Evolutionary conservation across 64 coral and sea anemone species (phyloP), one percentile per base, ranked within the genome.

Genomic region (Orbicella faveolata): DNA sequence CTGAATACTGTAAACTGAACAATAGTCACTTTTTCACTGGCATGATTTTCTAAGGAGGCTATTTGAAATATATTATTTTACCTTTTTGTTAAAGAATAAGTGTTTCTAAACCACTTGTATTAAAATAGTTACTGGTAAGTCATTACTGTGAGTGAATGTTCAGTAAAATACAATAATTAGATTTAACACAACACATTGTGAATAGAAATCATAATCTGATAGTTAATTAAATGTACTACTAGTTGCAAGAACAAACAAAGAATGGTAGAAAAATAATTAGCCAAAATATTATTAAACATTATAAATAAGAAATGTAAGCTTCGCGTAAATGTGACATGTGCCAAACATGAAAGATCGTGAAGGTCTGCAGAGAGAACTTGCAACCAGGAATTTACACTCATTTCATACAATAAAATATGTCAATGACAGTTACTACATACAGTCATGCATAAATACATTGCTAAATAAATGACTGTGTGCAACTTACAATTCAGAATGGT

Each of bases 221-320:
- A 59, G 55, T 57, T 10, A 4, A 6, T 59, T 12, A 48, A 82
- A 1, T 63, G 59, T 36, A 82, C 33, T 82, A 20, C 33, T 36
- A 65, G 14, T 34, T 80, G 16, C 17, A 80, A 59, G 36, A 55
- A 78, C 20, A 78, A 82, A 82, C 15, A 63, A 39, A 85, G 61
- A 52, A 67, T 23, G 21, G 21, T 85, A 85, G 64, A 85, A 85
- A 72, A 85, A 72, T 85, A 83, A 83, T 83, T 67, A 52, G 63
- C 44, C 21, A 85, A 85, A 85, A 85, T 85, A 85, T 53, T 72
- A 72, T 68, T 52, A 85, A 68, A 70, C 36, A n/a, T 69, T 70
- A 85, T 70, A 85, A 85, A 85, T 72, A 85, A 85, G 82, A 85
- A 52, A 85, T 72, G 54, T 52, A 34, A 85, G 82, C 65, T 72